Evolutionary conservation across 2,888 invertebrate genomes (phyloP).

Genomic region (Aleiodes testaceus): DNA sequence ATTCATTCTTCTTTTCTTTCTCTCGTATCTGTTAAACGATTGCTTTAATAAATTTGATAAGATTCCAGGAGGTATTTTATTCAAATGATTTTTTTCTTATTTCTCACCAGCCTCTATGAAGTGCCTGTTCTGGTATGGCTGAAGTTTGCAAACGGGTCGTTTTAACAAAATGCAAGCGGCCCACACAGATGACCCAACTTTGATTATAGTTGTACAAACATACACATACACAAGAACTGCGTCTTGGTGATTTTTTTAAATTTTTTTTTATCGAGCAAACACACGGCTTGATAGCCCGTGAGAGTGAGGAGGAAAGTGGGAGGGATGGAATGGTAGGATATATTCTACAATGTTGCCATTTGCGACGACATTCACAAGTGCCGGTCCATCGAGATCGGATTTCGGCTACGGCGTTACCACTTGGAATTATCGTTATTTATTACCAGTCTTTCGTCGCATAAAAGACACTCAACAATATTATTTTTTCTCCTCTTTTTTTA

Average conservation of each 20-base stretch:
- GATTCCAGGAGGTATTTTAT: no score
- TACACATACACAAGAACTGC: constrained; percentile 8
- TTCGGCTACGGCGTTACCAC: constrained; percentile 45
- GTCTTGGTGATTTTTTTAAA: not conserved
- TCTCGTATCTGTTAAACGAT: no score
- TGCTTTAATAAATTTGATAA: no score
- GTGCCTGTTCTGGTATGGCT: constrained; percentile 21
- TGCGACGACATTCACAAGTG: constrained; percentile 43
- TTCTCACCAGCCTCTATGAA: not conserved
- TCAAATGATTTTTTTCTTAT: no score
- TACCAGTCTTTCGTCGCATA: constrained; percentile 22
- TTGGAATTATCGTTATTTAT: constrained; percentile 49
- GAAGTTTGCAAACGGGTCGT: constrained; percentile 2
- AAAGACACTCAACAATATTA: constrained; percentile 25
- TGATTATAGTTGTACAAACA: constrained; percentile 6
- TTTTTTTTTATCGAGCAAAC: constrained; percentile 2
- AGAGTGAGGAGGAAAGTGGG: constrained; percentile 2
- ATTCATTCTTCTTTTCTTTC: not conserved
- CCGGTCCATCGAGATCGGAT: constrained; percentile 47
- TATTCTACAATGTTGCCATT: constrained; percentile 45
- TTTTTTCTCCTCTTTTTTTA: constrained; percentile 18
- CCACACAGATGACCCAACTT: constrained; percentile 39
- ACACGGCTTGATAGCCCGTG: constrained; percentile 13
- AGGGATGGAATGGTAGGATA: constrained; percentile 1
- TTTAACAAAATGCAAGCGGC: constrained; percentile 34